Conservation (phyloP, 1,140 invertebrate genomes). For the Delia radicum region DNA sequence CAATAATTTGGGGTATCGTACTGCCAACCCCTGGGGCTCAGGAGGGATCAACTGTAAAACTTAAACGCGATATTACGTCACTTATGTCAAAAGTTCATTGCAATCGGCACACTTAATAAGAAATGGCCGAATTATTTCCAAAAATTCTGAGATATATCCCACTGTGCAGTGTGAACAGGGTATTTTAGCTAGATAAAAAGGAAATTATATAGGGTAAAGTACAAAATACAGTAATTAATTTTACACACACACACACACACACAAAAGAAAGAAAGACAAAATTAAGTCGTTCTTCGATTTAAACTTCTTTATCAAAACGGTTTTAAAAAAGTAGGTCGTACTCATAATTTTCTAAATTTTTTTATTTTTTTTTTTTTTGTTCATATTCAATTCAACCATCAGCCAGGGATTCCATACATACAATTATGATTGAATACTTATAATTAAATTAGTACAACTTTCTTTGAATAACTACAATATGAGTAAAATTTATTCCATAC, state of each 20-base stretch:
- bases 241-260: too few species aligned
- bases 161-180: too few species aligned
- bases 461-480: neutral
- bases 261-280: neutral
- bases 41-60: too few species aligned
- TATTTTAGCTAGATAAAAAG: too few species aligned
- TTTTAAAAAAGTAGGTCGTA: neutral
- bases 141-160: too few species aligned
- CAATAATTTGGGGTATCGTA: too few species aligned
- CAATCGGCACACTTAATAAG: too few species aligned
- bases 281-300: neutral
- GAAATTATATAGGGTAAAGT: neutral
- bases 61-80: too few species aligned
- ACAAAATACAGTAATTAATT: neutral
- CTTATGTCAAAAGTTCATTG: too few species aligned
- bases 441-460: neutral
- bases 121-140: too few species aligned
- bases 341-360: neutral
- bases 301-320: neutral
- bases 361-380: neutral
- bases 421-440: neutral
- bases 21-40: too few species aligned
- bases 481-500: neutral
- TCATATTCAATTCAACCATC: neutral
- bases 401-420: neutral